Evolutionary conservation across 2,113 vertebrate genomes (phyloP).

Genomic region (Hiodon tergisus): DNA sequence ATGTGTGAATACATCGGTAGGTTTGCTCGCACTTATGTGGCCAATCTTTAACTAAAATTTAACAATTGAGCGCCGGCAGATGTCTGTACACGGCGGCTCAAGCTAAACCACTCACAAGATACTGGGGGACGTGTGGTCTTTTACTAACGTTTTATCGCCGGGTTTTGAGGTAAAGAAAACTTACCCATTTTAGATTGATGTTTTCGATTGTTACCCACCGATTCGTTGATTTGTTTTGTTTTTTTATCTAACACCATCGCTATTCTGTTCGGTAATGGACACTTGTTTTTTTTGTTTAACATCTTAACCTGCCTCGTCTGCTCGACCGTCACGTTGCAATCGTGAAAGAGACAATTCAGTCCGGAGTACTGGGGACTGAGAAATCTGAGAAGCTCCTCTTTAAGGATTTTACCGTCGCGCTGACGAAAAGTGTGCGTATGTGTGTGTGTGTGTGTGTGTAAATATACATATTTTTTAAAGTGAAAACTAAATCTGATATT

Average conservation of each 20-base stretch:
- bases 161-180: too few species aligned
- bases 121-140: constrained; percentile 48
- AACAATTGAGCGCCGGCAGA: constrained; percentile 38
- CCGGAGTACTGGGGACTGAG: constrained; percentile 31
- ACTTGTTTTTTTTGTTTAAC: constrained; percentile 23
- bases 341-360: constrained; percentile 53
- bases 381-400: constrained; percentile 52
- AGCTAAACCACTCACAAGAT: constrained; percentile 53
- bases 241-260: too few species aligned
- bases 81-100: constrained; percentile 41
- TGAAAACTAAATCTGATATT: constrained; percentile 31
- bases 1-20: too few species aligned
- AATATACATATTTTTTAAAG: too few species aligned
- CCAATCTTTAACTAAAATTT: constrained; percentile 30
- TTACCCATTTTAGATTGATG: too few species aligned
- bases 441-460: too few species aligned
- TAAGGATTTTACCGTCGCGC: constrained; percentile 41
- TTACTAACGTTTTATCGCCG: too few species aligned
- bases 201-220: too few species aligned
- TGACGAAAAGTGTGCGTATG: constrained; percentile 16
- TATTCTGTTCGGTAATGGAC: neutral
- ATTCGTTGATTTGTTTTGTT: too few species aligned
- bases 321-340: constrained; percentile 48
- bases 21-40: too few species aligned
- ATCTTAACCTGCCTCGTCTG: constrained; percentile 42